Evolutionary conservation across 2,888 invertebrate genomes (phyloP).

Genomic region (Lasioglossum calceatum): DNA sequence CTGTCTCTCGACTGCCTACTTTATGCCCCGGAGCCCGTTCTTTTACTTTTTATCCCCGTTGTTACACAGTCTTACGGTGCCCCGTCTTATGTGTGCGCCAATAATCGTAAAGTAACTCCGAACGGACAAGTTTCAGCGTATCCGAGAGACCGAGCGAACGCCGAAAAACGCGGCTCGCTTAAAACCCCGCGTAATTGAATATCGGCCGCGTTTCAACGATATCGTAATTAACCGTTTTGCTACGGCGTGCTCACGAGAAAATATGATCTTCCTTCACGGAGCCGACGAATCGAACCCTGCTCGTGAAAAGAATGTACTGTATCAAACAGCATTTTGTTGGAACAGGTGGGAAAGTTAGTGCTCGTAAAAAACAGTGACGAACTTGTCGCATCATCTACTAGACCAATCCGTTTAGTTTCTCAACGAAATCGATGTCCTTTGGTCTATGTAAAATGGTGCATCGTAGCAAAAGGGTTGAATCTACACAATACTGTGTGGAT

Average conservation of each 20-base stretch:
- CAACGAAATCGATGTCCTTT: not conserved
- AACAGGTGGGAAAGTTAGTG: not conserved
- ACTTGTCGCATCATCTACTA: not conserved
- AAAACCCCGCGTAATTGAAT: conserved; percentile 60
- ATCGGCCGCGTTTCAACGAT: conserved; percentile 51
- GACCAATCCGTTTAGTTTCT: not conserved
- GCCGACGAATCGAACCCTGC: not conserved
- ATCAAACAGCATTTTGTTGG: not conserved
- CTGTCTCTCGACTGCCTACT: conserved; percentile 62
- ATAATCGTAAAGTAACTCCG: conserved; percentile 70
- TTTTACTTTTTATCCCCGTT: conserved; percentile 55
- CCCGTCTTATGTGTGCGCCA: conserved; percentile 53
- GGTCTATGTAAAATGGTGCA: not conserved
- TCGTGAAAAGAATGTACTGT: not conserved
- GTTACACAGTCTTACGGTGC: conserved; percentile 63
- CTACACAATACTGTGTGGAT: not conserved
- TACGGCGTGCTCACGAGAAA: not conserved
- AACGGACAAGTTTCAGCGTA: conserved; percentile 62
- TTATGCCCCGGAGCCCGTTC: conserved; percentile 52
- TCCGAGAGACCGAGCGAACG: conserved; percentile 17
- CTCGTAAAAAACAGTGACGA: not conserved
- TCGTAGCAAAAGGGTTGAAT: not conserved
- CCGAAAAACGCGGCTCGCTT: conserved; percentile 30
- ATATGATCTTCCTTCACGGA: not conserved
- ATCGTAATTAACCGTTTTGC: conserved; percentile 34